Evolutionary conservation across 2,797 vertebrate genomes (phyloP).

Genomic region (Uromys caudimaculatus): DNA sequence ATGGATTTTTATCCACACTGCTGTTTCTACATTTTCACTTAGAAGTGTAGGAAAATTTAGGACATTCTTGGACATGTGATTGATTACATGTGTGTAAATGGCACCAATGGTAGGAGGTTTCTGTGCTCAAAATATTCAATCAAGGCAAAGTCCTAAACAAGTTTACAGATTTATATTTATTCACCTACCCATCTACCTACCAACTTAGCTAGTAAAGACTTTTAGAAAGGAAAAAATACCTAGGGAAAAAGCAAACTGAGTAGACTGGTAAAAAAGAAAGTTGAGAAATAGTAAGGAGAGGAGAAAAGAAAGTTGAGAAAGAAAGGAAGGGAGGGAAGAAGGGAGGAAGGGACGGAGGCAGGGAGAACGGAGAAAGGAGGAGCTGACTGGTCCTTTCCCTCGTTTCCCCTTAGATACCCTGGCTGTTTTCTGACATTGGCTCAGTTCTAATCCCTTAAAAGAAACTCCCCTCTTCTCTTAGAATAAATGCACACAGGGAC

Average conservation of each 20-base stretch:
- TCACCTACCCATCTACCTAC: neutral
- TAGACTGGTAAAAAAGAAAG: neutral
- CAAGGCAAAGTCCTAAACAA: neutral
- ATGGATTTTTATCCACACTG: conserved; percentile 18
- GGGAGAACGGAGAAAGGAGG: neutral
- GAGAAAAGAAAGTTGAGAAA: too few relatives aligned
- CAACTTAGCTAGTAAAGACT: neutral
- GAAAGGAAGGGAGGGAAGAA: neutral
- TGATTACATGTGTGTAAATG: neutral
- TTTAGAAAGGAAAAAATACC: neutral
- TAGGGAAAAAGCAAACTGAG: neutral
- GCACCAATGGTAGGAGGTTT: neutral
- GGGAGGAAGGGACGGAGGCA: fast-evolving
- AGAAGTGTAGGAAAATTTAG: neutral
- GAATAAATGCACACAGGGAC: neutral
- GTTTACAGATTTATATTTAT: neutral
- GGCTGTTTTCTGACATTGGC: neutral
- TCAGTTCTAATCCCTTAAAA: neutral
- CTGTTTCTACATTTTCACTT: conserved; percentile 50
- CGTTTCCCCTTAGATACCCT: neutral
- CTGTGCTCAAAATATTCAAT: neutral
- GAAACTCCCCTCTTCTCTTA: neutral
- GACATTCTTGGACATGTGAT: neutral
- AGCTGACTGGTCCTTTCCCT: neutral
- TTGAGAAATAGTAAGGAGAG: neutral